Conservation (phyloP, 2,888 invertebrate species). For the Ariolimax columbianus region DNA sequence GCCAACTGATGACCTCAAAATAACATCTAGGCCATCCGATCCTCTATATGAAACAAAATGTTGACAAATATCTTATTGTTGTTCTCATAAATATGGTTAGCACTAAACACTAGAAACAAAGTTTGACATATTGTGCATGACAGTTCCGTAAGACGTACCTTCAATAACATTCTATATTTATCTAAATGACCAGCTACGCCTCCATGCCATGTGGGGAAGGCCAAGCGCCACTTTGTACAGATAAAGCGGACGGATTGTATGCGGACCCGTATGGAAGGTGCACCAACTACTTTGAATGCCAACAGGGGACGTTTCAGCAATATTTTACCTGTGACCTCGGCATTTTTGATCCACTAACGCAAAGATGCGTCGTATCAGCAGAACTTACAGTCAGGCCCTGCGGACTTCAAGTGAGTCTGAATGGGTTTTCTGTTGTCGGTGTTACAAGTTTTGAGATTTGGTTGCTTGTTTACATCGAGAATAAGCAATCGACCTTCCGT, state of each 20-base stretch:
- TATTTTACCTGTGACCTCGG: slow-evolving; percentile 59
- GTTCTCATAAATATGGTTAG: too few relatives aligned
- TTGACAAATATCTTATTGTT: too few relatives aligned
- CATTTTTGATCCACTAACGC: slow-evolving; percentile 56
- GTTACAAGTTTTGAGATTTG: too few relatives aligned
- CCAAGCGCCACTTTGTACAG: slow-evolving; percentile 52
- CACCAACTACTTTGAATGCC: slow-evolving; percentile 61
- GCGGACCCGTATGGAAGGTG: slow-evolving; percentile 62
- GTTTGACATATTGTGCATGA: too few relatives aligned
- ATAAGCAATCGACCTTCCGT: too few relatives aligned
- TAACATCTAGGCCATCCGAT: too few relatives aligned
- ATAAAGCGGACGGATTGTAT: slow-evolving; percentile 56
- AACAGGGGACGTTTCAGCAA: slow-evolving; percentile 51
- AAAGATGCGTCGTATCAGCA: slow-evolving; percentile 56
- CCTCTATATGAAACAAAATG: too few relatives aligned
- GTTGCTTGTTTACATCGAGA: too few relatives aligned
- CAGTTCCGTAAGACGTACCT: too few relatives aligned
- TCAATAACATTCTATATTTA: background rate
- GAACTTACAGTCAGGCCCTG: slow-evolving; percentile 58
- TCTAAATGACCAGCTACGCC: slow-evolving; percentile 1
- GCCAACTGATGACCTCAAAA: too few relatives aligned
- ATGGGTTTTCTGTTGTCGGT: too few relatives aligned
- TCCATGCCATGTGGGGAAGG: slow-evolving; percentile 56
- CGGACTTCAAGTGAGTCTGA: slow-evolving; percentile 52
- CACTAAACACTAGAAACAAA: too few relatives aligned